phyloP scores from a whole-genome alignment of 1,140 invertebrate species.

The Lithobius niger region DNA sequence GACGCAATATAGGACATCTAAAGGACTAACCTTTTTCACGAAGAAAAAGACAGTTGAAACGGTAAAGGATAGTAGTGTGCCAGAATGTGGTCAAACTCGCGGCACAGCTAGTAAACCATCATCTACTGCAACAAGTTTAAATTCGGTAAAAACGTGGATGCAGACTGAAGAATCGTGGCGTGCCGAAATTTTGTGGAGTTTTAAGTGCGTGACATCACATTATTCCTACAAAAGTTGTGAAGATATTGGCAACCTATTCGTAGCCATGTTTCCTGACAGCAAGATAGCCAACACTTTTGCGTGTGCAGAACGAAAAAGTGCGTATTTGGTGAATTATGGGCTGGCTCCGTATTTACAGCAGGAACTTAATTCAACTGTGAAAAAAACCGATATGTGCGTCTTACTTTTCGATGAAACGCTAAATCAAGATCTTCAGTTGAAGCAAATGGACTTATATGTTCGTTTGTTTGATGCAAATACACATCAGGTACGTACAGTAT shows the following conservation, averaged over 20 bases:
- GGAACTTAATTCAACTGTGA: neutral
- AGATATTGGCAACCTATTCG: neutral
- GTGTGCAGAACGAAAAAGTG: neutral
- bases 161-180: too few relatives aligned
- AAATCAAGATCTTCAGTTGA: neutral
- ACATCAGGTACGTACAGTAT: neutral
- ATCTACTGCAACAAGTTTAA: too few relatives aligned
- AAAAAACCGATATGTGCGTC: neutral
- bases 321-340: neutral
- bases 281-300: neutral
- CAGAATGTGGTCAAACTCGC: too few relatives aligned
- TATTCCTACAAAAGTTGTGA: neutral
- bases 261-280: neutral
- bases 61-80: too few relatives aligned
- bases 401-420: constrained; percentile 1
- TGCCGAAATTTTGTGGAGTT: neutral
- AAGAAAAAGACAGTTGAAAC: too few relatives aligned
- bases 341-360: neutral
- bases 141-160: too few relatives aligned
- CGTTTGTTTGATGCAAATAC: neutral
- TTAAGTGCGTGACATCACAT: neutral
- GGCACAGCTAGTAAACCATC: too few relatives aligned
- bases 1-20: too few relatives aligned
- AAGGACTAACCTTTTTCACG: too few relatives aligned
- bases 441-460: neutral